phyloP scores from a whole-genome alignment of 2,113 vertebrate genomes.

The Thermophis baileyi region DNA sequence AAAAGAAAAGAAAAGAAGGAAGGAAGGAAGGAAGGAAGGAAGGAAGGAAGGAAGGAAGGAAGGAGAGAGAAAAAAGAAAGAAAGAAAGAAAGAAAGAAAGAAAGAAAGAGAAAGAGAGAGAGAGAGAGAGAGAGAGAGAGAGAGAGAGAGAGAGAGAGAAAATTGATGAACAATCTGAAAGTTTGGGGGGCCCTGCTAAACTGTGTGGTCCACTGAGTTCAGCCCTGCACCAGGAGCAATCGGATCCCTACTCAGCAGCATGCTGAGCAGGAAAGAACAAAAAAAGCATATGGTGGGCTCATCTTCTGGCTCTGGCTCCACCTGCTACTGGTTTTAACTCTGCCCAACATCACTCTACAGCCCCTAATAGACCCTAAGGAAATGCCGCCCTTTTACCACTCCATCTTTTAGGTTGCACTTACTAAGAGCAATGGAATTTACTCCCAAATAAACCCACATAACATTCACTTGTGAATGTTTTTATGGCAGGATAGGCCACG shows the following conservation, averaged over 20 bases:
- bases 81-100: no score
- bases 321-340: neutral
- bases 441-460: neutral
- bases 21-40: no score
- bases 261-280: neutral
- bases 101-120: neutral
- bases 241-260: neutral
- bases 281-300: neutral
- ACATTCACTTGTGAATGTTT: neutral
- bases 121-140: neutral
- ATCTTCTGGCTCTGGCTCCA: neutral
- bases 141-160: neutral
- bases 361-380: neutral
- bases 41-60: neutral
- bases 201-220: neutral
- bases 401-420: neutral
- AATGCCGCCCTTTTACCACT: neutral
- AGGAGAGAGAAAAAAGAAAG: fast-evolving
- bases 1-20: no score
- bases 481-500: neutral
- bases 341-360: neutral
- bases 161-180: neutral
- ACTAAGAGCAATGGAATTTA: neutral
- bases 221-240: neutral
- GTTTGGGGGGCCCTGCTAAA: neutral